Conservation (phyloP, 2,888 invertebrate genomes). For the Caenorhabditis macrosperma region DNA sequence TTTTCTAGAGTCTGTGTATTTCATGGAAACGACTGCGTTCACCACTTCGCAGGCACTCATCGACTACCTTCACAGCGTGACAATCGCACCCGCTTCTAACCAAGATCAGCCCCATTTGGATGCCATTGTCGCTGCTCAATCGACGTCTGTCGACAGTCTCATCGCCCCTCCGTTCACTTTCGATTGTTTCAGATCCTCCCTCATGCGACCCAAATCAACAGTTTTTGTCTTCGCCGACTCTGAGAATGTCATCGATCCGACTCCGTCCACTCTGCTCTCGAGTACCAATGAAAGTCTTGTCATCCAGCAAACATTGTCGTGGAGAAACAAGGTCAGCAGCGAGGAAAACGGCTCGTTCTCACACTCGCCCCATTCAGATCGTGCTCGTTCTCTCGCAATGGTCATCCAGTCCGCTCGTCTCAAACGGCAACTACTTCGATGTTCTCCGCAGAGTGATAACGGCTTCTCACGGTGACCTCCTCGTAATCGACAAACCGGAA, state of each 20-base stretch:
- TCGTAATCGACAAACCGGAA: conserved; percentile 57
- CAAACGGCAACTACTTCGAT: conserved; percentile 51
- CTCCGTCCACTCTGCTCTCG: conserved; percentile 36
- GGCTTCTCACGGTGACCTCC: conserved; percentile 59
- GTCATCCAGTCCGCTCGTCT: conserved; percentile 26
- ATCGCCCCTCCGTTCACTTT: no score
- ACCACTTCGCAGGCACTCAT: conserved; percentile 9
- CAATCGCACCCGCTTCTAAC: conserved; percentile 10
- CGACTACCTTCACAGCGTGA: conserved; percentile 42
- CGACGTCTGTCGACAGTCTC: conserved; percentile 14
- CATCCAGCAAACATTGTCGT: conserved; percentile 52
- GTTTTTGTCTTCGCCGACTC: conserved; percentile 56
- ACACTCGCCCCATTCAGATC: conserved; percentile 30
- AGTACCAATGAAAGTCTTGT: conserved; percentile 46
- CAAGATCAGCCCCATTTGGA: conserved; percentile 55
- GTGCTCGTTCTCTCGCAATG: conserved; percentile 59
- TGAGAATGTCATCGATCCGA: conserved; percentile 11
- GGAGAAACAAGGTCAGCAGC: conserved; percentile 48
- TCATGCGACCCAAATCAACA: conserved; percentile 46
- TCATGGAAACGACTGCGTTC: conserved; percentile 49
- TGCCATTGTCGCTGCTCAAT: conserved; percentile 45
- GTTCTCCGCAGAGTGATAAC: conserved; percentile 56
- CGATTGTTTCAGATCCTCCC: conserved; percentile 1
- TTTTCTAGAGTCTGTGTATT: conserved; percentile 36
- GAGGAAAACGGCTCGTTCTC: no score